These are phyloP conservation scores for Pachyuromys duprasi DNA, from an alignment of 2,797 vertebrate species.

Conservation along the genomic window DNA sequence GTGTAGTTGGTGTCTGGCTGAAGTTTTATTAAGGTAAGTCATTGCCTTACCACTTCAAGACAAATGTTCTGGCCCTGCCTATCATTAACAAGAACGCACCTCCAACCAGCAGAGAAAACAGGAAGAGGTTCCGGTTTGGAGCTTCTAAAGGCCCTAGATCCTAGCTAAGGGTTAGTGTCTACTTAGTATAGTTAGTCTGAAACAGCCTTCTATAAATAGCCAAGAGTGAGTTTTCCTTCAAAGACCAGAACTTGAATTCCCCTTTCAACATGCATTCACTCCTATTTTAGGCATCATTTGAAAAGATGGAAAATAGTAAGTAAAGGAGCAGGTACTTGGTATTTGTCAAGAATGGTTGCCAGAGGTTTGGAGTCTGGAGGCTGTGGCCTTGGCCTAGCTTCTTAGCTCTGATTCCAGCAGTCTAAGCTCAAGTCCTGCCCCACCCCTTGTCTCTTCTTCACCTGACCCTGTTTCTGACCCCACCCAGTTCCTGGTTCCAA, in stretches of 20 bases:
- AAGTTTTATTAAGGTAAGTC: too few relatives aligned
- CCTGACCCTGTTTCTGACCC: neutral
- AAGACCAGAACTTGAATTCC: conserved; percentile 14
- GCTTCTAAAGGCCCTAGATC: neutral
- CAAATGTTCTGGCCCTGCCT: accelerated
- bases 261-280: neutral
- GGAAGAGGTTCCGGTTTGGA: neutral
- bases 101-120: neutral
- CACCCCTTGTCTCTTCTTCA: neutral
- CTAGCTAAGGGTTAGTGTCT: neutral
- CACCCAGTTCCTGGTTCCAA: too few relatives aligned
- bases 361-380: neutral
- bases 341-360: neutral
- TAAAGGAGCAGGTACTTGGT: neutral
- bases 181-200: neutral
- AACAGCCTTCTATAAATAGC: neutral
- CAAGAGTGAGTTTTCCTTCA: neutral
- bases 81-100: neutral
- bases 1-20: neutral
- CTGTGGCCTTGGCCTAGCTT: neutral
- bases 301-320: neutral
- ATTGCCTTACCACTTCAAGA: neutral
- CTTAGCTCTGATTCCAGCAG: neutral
- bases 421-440: neutral
- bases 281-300: neutral